Evolutionary conservation across 1,140 invertebrate species (phyloP), one percentile per base, ranked within the genome.

Genomic region (Drosophila littoralis): DNA sequence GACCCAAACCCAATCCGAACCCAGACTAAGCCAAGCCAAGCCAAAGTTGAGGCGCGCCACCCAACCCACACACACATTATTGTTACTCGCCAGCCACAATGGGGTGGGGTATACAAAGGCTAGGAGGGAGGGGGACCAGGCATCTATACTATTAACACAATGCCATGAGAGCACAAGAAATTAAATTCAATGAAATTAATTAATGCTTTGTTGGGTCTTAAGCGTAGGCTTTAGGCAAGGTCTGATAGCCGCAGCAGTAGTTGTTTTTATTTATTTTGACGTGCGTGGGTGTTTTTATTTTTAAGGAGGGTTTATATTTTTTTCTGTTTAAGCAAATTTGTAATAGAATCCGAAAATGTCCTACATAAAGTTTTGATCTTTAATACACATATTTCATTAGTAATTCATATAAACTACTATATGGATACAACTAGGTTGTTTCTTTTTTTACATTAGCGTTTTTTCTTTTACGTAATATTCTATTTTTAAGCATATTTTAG

Each of bases 131-230:
- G 7, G 33, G 42, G n/a, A 33, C 43, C 5, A 67, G 22, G 38
- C 54, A 64, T 55, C 40, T 70, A 42, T 48, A 59, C 59, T 55
- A 64, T 63, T 63, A 46, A 54, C 58, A 70, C 66, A 60, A 57
- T 71, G 51, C 42, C 66, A 68, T 38, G 54, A 54, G 70, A 48
- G 58, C 51, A 51, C 17, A 75, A 70, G 66, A 70, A 65, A 65
- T 64, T 73, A 63, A 64, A 84, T 77, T 79, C 81, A 84, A 85
- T 84, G 65, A 85, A 85, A 85, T 80, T 80, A 84, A 85, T 84
- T 83, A 83, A 72, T 73, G 70, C 55, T 50, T 60, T 54, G 48
- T 60, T 52, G 33, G 38, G 10, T 38, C 46, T 33, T 46, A 36
- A 73, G 72, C 72, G 72, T 75, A 40, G 72, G 72, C 67, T 52